Evolutionary conservation across 2,888 invertebrate genomes (phyloP), one percentile per base, ranked within the genome.

Genomic region (Liopterus haemorrhoidalis): DNA sequence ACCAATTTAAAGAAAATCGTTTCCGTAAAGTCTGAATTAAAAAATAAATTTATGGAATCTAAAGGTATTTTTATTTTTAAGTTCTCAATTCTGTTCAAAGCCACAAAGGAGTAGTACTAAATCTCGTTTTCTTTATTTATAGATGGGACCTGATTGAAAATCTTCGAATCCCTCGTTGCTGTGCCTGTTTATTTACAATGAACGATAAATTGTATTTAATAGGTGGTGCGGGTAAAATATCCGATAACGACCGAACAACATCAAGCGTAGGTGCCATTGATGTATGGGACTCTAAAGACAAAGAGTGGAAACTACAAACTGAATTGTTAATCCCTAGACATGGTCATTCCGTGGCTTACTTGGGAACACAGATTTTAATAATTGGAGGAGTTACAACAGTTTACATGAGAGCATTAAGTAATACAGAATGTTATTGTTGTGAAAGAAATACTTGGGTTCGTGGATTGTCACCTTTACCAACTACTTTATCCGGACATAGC

Each of bases 301-400:
- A 72, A 24, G 62, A 66, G 47, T 82, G 82, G 82, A 71, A 67
- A 46, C 69, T 68, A 39, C 71, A 75, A 49, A 72, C 78, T 0
- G 74, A 78, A 56, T 74, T 82, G 73, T 73, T 74, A 8, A 77
- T 78, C 53, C 76, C 81, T 1, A 67, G 82, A 28, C 81, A 82
- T 58, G 81, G 80, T 1, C 81, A 82, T 55, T 72, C 78, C 2
- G 70, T 78, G 2, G 78, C 77, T 0, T 78, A 76, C 51, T 70
- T 81, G 37, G 81, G 81, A 58, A 75, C 75, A 1, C 78, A 78
- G 55, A 72, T 82, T 51, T 66, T 82, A 45, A 75, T 81, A 32
- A 74, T 81, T 41, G 81, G 81, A 33, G 82, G 81, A 18, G 75
- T 80, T 5, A 81, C 79, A 1, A 80, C 81, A 0, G 71, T 74